phyloP scores from a whole-genome alignment of 2,888 invertebrate genomes.

The Drosophila lutescens region DNA sequence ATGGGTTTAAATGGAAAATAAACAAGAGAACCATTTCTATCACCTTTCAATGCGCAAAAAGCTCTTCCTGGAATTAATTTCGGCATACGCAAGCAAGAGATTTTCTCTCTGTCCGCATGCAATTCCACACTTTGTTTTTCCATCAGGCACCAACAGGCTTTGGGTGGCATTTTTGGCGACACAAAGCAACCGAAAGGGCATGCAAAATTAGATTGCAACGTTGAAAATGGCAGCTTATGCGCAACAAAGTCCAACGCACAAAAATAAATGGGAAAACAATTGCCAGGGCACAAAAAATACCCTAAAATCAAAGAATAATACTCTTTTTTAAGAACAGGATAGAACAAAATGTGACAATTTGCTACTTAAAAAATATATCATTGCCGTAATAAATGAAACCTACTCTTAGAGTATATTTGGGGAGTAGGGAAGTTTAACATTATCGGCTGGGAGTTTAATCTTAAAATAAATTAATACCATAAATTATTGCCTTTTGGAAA shows the following conservation, averaged over 20 bases:
- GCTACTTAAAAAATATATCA: too few species aligned
- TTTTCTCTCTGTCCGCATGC: not conserved
- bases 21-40: constrained; percentile 6
- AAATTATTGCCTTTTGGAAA: too few species aligned
- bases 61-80: constrained; percentile 1
- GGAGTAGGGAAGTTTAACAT: too few species aligned
- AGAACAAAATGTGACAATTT: too few species aligned
- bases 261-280: constrained; percentile 5
- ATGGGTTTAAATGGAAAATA: constrained; percentile 20
- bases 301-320: not conserved
- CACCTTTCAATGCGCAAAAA: constrained; percentile 2
- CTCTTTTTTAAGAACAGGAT: too few species aligned
- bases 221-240: constrained; percentile 27
- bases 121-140: constrained; percentile 13
- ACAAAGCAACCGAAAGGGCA: constrained; percentile 28
- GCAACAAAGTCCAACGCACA: constrained; percentile 26
- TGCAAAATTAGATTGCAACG: constrained; percentile 48
- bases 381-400: too few species aligned
- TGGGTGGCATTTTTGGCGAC: constrained; percentile 21
- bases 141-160: constrained; percentile 11
- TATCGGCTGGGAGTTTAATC: too few species aligned
- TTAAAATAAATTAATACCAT: too few species aligned
- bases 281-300: not conserved
- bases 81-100: not conserved
- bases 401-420: too few species aligned